Conservation (phyloP, 2,797 vertebrate genomes). For the Prionace glauca region DNA sequence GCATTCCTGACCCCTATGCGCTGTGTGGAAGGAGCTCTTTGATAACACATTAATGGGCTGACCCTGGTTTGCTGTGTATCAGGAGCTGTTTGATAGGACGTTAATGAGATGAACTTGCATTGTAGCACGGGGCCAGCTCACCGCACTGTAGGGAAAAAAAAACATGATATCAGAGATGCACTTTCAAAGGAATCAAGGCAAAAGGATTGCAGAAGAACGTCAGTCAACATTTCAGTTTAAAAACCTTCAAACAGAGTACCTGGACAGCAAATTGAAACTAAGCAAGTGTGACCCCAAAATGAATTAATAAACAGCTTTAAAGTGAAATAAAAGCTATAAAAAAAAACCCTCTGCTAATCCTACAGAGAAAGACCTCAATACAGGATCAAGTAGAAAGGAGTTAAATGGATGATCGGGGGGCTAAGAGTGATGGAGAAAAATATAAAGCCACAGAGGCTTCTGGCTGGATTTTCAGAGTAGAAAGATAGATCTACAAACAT, state of each 20-base stretch:
- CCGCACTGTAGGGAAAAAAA: background rate
- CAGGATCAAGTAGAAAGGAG: background rate
- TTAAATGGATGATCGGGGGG: background rate
- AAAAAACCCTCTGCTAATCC: background rate
- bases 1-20: constrained; percentile 1
- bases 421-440: background rate
- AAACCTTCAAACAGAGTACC: background rate
- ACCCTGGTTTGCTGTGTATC: background rate
- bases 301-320: background rate
- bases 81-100: background rate
- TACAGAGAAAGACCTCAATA: background rate
- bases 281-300: background rate
- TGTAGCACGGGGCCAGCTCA: constrained; percentile 8
- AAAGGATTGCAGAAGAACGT: background rate
- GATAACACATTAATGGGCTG: constrained; percentile 23
- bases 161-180: background rate
- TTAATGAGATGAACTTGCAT: constrained; percentile 25
- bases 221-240: background rate
- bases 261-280: background rate
- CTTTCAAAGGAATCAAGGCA: background rate
- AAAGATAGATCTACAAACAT: background rate
- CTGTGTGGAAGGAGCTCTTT: background rate
- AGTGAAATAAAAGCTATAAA: background rate
- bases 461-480: background rate
- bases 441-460: background rate